Base-by-base conservation (phyloP, 1,140 invertebrate genomes). In the Drosophila repleta region DNA sequence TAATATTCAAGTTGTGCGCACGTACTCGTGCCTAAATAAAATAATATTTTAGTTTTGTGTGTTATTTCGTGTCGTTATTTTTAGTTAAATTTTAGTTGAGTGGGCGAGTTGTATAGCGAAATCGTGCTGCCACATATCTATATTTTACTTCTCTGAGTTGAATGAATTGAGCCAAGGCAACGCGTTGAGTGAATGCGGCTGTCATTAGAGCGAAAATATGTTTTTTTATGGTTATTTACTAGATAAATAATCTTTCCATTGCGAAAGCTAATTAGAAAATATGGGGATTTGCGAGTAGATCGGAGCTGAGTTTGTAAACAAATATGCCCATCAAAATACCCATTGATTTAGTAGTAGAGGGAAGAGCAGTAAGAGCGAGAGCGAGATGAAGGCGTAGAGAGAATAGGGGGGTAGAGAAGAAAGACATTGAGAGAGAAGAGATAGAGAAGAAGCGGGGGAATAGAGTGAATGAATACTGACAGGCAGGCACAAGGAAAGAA, bases 91-190 rank as follows among this genome's bases (percentile, higher is more conserved):
- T 37, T 39, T 24, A 10, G 29, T 41, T n/a, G 60, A 32, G 75
- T 68, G 57, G 63, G 67, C 46, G 74, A 56, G 57, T 62, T 51
- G 62, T 75, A 48, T 56, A 46, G 11, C 21, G 24, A 24, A 29
- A 56, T 35, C 17, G 26, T 45, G 26, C 39, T 45, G 13, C 37
- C 2, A 3, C 4, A n/a, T 24, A 4, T 24, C 13, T 48, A 13
- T 1, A 6, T n/a, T 24, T n/a, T 24, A 4, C 18, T 11, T 11
- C n/a, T 13, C 24, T 21, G 65, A 74, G 81, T 81, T 84, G 78
- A 84, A 87, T 81, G 81, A 87, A 77, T 68, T 66, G 58, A 81
- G 65, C 74, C 81, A 84, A 69, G 82, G 82, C 65, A 60, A 84
- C 60, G 20, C 17, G 10, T 8, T 26, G 26, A 48, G 15, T 45